phyloP scores from a whole-genome alignment of 2,113 vertebrate genomes.

The Notechis scutatus region DNA sequence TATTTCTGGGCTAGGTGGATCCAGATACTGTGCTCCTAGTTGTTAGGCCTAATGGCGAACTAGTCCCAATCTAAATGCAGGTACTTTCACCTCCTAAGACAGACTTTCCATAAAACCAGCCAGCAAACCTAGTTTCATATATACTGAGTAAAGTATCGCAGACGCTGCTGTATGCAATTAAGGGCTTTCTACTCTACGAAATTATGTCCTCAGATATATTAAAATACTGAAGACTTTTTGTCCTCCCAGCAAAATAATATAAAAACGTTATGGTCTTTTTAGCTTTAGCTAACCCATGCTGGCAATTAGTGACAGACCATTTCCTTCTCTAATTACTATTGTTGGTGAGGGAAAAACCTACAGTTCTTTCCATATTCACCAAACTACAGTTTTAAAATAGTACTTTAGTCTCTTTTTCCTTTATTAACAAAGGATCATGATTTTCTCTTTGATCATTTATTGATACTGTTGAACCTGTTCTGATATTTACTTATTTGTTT shows the following conservation, averaged over 20 bases:
- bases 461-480: not conserved
- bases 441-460: not conserved
- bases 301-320: conserved; percentile 26
- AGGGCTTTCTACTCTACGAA: not conserved
- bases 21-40: not conserved
- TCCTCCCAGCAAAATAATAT: not conserved
- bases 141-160: not conserved
- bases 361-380: not conserved
- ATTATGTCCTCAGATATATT: not conserved
- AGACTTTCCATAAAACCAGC: not conserved
- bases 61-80: not conserved
- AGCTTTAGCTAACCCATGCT: conserved; percentile 15
- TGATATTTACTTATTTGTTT: conserved; percentile 1
- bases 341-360: not conserved
- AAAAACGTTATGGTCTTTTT: conserved; percentile 4
- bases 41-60: not conserved
- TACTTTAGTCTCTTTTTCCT: not conserved
- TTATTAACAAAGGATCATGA: not conserved
- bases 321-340: conserved; percentile 18
- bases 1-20: not conserved
- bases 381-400: not conserved
- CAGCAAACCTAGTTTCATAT: not conserved
- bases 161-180: not conserved
- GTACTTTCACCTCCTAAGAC: not conserved
- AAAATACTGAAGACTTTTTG: conserved; percentile 12